Base-by-base conservation (phyloP, 2,113 vertebrate genomes). In the Tragelaphus strepsiceros region DNA sequence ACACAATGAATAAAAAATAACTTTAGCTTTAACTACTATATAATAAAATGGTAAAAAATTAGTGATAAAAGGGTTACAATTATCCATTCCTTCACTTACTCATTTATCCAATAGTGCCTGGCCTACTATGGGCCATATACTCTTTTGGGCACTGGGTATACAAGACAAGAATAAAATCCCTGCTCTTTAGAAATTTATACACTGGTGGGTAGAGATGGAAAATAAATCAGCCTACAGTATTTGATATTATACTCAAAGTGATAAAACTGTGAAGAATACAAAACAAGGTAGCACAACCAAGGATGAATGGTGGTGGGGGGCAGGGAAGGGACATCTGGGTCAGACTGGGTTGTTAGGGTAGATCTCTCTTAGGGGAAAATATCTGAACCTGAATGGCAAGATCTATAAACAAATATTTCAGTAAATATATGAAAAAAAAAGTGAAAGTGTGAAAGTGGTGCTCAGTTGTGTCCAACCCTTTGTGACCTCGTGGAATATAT, bases 1-100 rank as follows among this genome's bases (percentile, higher is more conserved):
- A 91, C 30, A 96, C 7, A 46, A 67, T 88, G 16, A 61, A 84
- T 77, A 91, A 64, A 94, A 84, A 94, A 43, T 96, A 78, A 90
- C n/a, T 95, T 95, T 35, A 88, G 24, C 21, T 94, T 83, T 67
- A 62, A 78, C 39, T 59, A 51, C 83, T 91, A 86, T 53, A 86
- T 71, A 78, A 89, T 74, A 87, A 81, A 95, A 85, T 88, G 26
- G 64, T 56, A 93, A 97, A 54, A 19, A 90, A 58, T 14, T 83
- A 59, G 35, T 61, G 88, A 92, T n/a, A 92, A 88, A 94, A 83
- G 35, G 46, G 62, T 26, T 59, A 39, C 83, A 88, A 46, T 58
- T 95, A 89, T 30, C 85, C 43, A 67, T 93, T 96, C 30, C 86
- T 17, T 62, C n/a, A 90, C 4, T 78, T 51, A 89, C 67, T 90